Evolutionary conservation across 2,113 vertebrate genomes (phyloP).

Genomic region (Eonycteris spelaea): DNA sequence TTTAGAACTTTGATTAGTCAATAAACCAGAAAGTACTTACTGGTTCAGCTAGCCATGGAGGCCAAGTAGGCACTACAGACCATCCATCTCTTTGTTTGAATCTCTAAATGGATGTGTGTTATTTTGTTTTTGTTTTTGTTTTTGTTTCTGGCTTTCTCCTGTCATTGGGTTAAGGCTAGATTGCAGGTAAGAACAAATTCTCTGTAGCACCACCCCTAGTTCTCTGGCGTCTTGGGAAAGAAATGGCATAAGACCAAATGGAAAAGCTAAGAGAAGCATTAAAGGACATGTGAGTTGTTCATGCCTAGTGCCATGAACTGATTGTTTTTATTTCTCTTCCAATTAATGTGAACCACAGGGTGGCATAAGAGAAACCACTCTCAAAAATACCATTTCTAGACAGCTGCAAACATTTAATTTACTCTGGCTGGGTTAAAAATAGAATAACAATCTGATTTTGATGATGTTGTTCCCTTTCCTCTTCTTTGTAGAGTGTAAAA

Average conservation of each 20-base stretch:
- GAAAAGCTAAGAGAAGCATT: background rate
- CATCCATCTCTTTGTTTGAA: background rate
- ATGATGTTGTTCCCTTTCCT: background rate
- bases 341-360: background rate
- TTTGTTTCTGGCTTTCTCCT: background rate
- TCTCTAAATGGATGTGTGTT: background rate
- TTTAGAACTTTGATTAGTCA: background rate
- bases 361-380: background rate
- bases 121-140: background rate
- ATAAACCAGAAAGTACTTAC: background rate
- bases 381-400: background rate
- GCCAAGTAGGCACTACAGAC: background rate
- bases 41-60: background rate
- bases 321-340: background rate
- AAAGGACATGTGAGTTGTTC: background rate
- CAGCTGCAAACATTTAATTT: background rate
- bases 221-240: background rate
- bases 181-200: background rate
- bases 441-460: background rate
- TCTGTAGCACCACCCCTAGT: background rate
- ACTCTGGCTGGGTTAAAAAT: background rate
- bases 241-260: background rate
- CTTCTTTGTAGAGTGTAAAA: slow-evolving; percentile 69
- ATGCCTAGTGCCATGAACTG: background rate
- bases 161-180: background rate